Percentiles rank a stretch among this genome's conserved stretches.
Conservation (phyloP, 2,797 vertebrate genomes). For the Pseudopleuronectes americanus region DNA sequence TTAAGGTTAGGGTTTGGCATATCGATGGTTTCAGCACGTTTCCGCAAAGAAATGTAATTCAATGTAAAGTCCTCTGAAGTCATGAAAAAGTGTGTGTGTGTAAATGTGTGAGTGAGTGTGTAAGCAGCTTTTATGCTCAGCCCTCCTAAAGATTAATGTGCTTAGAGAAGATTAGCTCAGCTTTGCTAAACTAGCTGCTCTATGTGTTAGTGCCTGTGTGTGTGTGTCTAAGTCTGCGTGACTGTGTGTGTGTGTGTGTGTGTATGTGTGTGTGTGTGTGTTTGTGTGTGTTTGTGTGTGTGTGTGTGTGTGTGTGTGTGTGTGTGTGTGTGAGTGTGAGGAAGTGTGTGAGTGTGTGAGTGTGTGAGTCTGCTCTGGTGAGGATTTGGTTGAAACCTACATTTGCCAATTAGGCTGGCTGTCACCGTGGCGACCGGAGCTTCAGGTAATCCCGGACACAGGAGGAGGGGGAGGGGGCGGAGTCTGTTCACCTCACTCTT, state of each 20-base stretch:
- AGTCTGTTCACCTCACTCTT: slow-evolving; percentile 47
- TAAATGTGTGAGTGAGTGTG: slow-evolving; percentile 26
- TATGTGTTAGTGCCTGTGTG: slow-evolving; percentile 28
- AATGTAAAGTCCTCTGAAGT: background rate
- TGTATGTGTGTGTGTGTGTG: too few species aligned
- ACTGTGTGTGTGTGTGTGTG: background rate
- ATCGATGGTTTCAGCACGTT: background rate
- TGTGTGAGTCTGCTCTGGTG: slow-evolving; percentile 42
- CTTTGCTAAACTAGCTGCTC: slow-evolving; percentile 70
- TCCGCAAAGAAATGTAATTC: background rate
- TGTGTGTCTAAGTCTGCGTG: background rate
- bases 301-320: slow-evolving; percentile 4
- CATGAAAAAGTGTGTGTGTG: slow-evolving; percentile 2
- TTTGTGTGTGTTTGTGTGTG: slow-evolving; percentile 4
- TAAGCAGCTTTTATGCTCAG: slow-evolving; percentile 75
- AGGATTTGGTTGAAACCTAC: slow-evolving; percentile 76
- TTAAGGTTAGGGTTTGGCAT: too few species aligned
- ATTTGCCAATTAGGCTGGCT: slow-evolving; percentile 76
- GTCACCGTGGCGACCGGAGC: slow-evolving; percentile 64
- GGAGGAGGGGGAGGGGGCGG: slow-evolving; percentile 30
- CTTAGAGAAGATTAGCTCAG: slow-evolving; percentile 75
- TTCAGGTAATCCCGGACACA: slow-evolving; percentile 66
- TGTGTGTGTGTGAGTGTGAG: slow-evolving; percentile 28
- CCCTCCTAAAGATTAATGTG: slow-evolving; percentile 73
- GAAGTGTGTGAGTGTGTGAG: background rate